Percentiles rank a stretch among this genome's conserved stretches.
These are phyloP conservation scores for Microtus pennsylvanicus DNA, from an alignment of 2,113 vertebrate genomes.

Conservation along the genomic window DNA sequence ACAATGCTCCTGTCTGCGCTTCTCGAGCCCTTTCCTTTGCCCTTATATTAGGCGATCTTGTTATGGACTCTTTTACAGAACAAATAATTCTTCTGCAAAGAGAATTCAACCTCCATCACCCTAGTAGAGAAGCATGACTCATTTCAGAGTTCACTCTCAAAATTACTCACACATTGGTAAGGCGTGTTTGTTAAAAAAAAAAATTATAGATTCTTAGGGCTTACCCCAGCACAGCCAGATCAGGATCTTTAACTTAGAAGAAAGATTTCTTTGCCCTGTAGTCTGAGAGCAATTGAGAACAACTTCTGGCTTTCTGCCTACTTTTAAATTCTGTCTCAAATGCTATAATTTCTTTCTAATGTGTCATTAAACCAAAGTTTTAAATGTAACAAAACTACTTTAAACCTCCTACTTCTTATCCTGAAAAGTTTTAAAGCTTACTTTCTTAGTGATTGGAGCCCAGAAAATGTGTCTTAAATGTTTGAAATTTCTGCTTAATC, in stretches of 20 bases:
- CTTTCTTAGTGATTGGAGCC: neutral
- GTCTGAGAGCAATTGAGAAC: neutral
- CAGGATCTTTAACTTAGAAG: neutral
- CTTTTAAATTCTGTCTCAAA: constrained; percentile 1
- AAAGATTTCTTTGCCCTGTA: neutral
- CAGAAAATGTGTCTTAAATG: neutral
- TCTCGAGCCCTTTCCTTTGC: neutral
- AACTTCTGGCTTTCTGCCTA: neutral
- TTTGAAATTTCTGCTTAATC: constrained; percentile 26
- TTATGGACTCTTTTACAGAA: neutral
- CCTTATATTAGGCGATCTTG: neutral
- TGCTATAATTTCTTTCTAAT: neutral
- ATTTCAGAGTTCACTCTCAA: constrained; percentile 7
- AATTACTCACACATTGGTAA: neutral
- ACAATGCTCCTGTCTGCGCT: neutral
- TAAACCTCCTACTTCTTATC: neutral
- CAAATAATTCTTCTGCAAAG: constrained; percentile 39
- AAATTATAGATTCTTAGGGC: neutral
- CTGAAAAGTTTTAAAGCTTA: neutral
- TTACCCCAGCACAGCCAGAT: neutral
- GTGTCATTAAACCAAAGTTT: constrained; percentile 21
- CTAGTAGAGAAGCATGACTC: neutral
- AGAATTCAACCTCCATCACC: constrained; percentile 1
- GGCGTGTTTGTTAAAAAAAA: neutral
- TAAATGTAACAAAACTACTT: constrained; percentile 57